Evolutionary conservation across 2,113 vertebrate genomes (phyloP), one percentile per base, ranked within the genome.

Genomic region (Cebus imitator): DNA sequence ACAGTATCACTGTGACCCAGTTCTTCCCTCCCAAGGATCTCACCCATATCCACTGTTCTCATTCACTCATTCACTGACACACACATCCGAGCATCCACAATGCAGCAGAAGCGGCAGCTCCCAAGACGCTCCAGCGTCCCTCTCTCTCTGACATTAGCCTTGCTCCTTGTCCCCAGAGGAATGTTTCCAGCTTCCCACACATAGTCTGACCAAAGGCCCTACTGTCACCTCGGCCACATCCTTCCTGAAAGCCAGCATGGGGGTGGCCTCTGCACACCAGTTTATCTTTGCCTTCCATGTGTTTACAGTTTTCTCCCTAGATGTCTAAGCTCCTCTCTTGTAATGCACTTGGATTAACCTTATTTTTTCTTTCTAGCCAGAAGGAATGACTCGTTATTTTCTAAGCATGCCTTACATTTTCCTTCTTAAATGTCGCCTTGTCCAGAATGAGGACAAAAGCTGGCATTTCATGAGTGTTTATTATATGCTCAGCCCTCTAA

Each of bases 251-350:
- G 52, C 9, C 32, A 45, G 50, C 17, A 17, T 5, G 35, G 25
- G 4, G 7, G 18, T 0, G 2, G 25, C 43, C 32, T 61, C 55
- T 37, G 27, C 37, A 73, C 3, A 14, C 17, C 0, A 1, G 11
- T 76, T 58, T 73, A 32, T 9, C n/a, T 2, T 25, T 20, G 55
- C 14, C 48, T 25, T 79, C 23, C 12, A 16, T n/a, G 20, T 45
- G 2, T n/a, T 75, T 40, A 9, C 43, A 64, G 12, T 35, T 88
- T 43, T 61, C 40, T 30, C 30, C 11, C 9, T 43, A 1, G 64
- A 48, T 83, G 50, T 72, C 66, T 87, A 91, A 20, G 50, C 52
- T 30, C 18, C 35, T 78, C 37, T 25, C 40, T 75, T 40, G 9
- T 17, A 21, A 79, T 4, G 10, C 27, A 20, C 50, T 70, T 40